These are phyloP conservation scores for Loripinus fragilis DNA, from an alignment of 2,888 invertebrate genomes.

Conservation along the genomic window DNA sequence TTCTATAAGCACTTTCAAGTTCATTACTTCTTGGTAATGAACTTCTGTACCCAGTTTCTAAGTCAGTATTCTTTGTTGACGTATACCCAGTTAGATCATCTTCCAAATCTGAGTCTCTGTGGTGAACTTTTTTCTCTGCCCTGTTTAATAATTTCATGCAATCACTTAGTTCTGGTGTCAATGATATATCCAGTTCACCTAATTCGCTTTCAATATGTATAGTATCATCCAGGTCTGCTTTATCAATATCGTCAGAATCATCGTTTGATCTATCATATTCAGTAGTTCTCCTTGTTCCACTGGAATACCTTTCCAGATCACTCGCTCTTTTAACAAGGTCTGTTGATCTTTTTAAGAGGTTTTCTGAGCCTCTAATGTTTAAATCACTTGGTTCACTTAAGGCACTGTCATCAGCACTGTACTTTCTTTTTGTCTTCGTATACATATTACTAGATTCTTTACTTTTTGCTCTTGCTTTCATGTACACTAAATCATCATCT, in stretches of 20 bases:
- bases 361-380: conserved; percentile 40
- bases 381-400: conserved; percentile 66
- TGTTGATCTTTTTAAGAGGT: conserved; percentile 40
- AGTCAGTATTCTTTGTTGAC: not conserved
- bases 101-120: conserved; percentile 34
- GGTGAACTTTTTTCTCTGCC: conserved; percentile 78
- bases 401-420: conserved; percentile 65
- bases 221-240: conserved; percentile 67
- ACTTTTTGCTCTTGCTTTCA: conserved; percentile 31
- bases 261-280: conserved; percentile 26
- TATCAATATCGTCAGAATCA: conserved; percentile 41
- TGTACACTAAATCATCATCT: conserved; percentile 54
- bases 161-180: conserved; percentile 80
- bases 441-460: conserved; percentile 24
- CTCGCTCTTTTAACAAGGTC: conserved; percentile 30
- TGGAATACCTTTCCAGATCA: conserved; percentile 25
- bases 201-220: conserved; percentile 70
- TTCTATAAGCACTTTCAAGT: conserved; percentile 16
- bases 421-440: conserved; percentile 39
- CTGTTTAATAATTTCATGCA: conserved; percentile 80
- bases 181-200: conserved; percentile 74
- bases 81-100: conserved; percentile 17
- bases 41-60: conserved; percentile 14
- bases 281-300: not conserved
- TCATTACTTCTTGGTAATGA: conserved; percentile 12